Base-by-base conservation (phyloP, 2,113 vertebrate species). In the Scartelaos histophorus region DNA sequence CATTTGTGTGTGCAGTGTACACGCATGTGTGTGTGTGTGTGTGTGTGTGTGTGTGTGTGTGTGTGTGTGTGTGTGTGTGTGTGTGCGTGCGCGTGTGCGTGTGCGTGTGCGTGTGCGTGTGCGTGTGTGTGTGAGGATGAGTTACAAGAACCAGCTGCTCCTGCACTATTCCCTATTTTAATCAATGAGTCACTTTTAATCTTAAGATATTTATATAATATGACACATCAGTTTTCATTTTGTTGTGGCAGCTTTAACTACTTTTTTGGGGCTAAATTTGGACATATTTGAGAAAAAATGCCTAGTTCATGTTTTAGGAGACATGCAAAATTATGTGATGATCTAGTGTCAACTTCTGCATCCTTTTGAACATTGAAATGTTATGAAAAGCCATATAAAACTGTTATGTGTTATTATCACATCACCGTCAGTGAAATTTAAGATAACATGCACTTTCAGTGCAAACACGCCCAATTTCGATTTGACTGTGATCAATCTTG, bases 111-210 rank as follows among this genome's bases (percentile, higher is more conserved):
- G 58, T 81, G 49, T 68, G 74, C n/a, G 29, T 51, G 51, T 54
- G 17, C n/a, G 51, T 57, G 21, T 81, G 58, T 34, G 58, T 81
- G 49, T 68, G 74, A 68, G 72, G 70, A 70, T 72, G 70, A 62
- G 70, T 79, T 75, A 89, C 81, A 62, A 85, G 47, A 82, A 84
- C 77, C 84, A 89, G 83, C 85, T 85, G 83, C 80, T 87, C 29
- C 3, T 78, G 51, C 29, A 64, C 67, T 67, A 66, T 80, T 77
- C 74, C 69, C 3, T 76, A 67, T 75, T 62, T 69, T 74, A 69
- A 79, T 74, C 53, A 73, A 49, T 25, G 46, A 62, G 57, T 34
- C 75, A 51, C 38, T 66, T 49, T 73, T 73, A 61, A 67, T 73
- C 43, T 78, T 56, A 58, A 58, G 24, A 54, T n/a, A n/a, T 5